phyloP scores from a whole-genome alignment of 2,797 vertebrate species.

The Taeniopygia guttata region DNA sequence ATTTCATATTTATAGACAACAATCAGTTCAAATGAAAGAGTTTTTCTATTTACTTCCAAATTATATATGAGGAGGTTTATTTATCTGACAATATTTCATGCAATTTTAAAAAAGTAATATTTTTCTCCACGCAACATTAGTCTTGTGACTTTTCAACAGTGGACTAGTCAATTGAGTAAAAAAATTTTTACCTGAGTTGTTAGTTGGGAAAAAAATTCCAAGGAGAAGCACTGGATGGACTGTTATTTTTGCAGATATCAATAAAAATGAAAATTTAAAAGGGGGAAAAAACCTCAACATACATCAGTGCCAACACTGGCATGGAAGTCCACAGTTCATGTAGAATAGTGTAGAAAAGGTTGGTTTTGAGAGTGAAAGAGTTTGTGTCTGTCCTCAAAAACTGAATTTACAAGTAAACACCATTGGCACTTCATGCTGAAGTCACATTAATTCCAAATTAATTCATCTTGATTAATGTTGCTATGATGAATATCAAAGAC shows the following conservation, averaged over 20 bases:
- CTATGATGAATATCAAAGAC: conserved; percentile 43
- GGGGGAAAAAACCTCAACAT: not conserved
- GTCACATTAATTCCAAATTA: conserved; percentile 39
- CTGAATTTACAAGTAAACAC: conserved; percentile 7
- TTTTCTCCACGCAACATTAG: not conserved
- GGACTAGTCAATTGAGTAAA: not conserved
- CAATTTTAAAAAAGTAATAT: not conserved
- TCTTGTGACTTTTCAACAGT: not conserved
- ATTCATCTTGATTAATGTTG: conserved; percentile 57
- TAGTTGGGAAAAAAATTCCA: not conserved
- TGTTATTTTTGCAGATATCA: not conserved
- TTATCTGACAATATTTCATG: not conserved
- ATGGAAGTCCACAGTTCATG: not conserved
- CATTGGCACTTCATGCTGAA: conserved; percentile 4
- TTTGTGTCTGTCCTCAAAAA: not conserved
- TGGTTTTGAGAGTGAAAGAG: not conserved
- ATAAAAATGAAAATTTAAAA: not conserved
- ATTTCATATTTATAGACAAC: not conserved
- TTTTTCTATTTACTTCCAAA: not conserved
- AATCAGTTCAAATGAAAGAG: not conserved
- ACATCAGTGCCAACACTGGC: not conserved
- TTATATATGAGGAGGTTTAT: not conserved
- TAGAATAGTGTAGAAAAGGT: not conserved
- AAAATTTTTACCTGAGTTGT: not conserved
- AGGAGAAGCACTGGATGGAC: not conserved